A percentile compares a stretch with the other conserved stretches of the same genome.
Conservation (phyloP, 2,113 vertebrate species). For the Gallinago jamesoni region DNA sequence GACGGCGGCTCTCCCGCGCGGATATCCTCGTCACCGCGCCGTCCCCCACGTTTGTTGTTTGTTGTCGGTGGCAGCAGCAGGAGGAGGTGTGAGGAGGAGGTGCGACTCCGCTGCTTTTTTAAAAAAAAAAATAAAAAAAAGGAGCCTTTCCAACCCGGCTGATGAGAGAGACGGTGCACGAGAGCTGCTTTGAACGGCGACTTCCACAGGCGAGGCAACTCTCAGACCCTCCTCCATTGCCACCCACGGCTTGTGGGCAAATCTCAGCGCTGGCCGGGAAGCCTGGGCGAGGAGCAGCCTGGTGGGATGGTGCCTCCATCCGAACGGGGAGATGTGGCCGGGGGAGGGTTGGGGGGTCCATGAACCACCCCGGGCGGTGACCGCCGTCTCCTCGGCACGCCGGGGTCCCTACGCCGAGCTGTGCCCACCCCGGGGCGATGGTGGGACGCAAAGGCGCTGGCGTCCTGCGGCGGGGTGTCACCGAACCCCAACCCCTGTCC, state of each 20-base stretch:
- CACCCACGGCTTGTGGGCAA: too few species aligned
- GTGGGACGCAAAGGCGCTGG: fast-evolving
- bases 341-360: not conserved
- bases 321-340: fast-evolving
- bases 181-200: not conserved
- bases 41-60: constrained; percentile 1
- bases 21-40: not conserved
- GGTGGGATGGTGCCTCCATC: not conserved
- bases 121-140: not conserved
- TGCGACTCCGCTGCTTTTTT: constrained; percentile 17
- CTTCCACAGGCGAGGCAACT: not conserved
- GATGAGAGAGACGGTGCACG: not conserved
- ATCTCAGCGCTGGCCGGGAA: fast-evolving
- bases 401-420: fast-evolving
- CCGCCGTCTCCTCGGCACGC: fast-evolving
- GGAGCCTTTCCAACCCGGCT: not conserved
- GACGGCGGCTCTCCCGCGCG: not conserved
- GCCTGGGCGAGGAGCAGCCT: not conserved
- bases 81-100: constrained; percentile 52
- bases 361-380: not conserved
- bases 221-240: not conserved
- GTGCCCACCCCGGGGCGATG: fast-evolving
- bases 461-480: not conserved
- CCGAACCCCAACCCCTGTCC: not conserved
- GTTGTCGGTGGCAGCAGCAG: not conserved